These are phyloP conservation scores for Corynorhinus townsendii DNA, from an alignment of 2,113 vertebrate species.

Conservation along the genomic window DNA sequence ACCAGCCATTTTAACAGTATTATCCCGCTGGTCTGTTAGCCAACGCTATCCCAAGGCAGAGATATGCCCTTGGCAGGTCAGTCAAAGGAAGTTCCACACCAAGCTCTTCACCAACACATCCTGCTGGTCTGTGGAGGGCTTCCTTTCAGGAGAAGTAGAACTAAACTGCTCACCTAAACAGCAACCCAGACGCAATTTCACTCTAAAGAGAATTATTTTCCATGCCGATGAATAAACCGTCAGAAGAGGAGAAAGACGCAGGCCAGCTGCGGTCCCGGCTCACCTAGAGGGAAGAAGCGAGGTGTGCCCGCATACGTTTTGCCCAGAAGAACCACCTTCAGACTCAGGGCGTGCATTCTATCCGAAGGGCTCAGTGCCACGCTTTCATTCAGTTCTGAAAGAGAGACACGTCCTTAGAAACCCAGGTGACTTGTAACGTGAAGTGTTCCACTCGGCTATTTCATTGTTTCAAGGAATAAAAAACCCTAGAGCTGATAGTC, in stretches of 20 bases:
- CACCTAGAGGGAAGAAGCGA: conserved; percentile 96
- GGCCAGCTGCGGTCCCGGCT: neutral
- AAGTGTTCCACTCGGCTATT: neutral
- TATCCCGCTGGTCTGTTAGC: neutral
- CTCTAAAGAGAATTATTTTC: neutral
- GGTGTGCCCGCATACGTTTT: conserved; percentile 94
- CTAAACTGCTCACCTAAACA: neutral
- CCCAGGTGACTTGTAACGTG: neutral
- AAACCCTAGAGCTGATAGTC: neutral
- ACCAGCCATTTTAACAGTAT: neutral
- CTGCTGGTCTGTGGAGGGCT: neutral
- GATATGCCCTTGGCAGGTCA: neutral
- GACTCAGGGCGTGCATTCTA: conserved; percentile 92
- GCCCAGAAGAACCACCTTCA: conserved; percentile 94
- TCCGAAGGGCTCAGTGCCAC: conserved; percentile 88
- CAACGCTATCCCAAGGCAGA: neutral
- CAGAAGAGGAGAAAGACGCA: neutral
- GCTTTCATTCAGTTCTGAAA: conserved; percentile 89
- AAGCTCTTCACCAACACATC: neutral
- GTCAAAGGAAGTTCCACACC: neutral
- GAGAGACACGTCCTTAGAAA: neutral
- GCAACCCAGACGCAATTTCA: neutral
- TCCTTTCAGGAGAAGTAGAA: neutral
- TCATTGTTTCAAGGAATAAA: conserved; percentile 22
- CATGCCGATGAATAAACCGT: neutral